phyloP scores from a whole-genome alignment of 2,888 invertebrate genomes.

The Mythimna impura region DNA sequence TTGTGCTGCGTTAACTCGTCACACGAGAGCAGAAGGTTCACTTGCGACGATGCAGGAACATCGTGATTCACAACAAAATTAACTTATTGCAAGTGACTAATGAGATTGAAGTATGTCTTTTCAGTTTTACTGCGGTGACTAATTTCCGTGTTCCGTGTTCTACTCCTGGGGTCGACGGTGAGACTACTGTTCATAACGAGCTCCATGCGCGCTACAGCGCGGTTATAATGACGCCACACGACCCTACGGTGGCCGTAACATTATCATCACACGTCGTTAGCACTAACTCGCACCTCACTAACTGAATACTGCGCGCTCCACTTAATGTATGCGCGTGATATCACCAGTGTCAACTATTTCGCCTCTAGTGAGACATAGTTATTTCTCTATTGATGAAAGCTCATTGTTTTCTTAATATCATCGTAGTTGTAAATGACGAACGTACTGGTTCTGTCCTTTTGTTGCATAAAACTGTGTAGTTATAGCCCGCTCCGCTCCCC shows the following conservation, averaged over 20 bases:
- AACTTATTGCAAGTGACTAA: not conserved
- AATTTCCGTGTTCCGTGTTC: not conserved
- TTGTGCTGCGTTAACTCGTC: conserved; percentile 2
- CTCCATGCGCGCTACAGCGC: not conserved
- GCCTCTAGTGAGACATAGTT: not conserved
- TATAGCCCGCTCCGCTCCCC: not conserved
- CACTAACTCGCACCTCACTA: conserved; percentile 11
- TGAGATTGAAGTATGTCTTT: not conserved
- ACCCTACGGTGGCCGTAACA: conserved; percentile 7
- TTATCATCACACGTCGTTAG: conserved; percentile 17
- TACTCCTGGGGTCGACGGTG: too few species aligned
- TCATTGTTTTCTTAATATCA: not conserved
- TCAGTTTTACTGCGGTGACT: not conserved
- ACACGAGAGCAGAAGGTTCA: conserved; percentile 12
- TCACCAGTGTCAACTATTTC: not conserved
- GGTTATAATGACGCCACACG: conserved; percentile 3
- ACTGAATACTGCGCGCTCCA: conserved; percentile 13
- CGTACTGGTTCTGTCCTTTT: not conserved
- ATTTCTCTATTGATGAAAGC: not conserved
- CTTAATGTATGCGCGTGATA: not conserved
- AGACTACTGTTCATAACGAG: not conserved
- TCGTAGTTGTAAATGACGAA: not conserved
- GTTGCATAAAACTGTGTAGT: not conserved
- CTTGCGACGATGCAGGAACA: not conserved
- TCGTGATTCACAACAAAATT: not conserved